Evolutionary conservation across 2,888 invertebrate species (phyloP), one percentile per base, ranked within the genome.

Genomic region (Tenodera sinensis): DNA sequence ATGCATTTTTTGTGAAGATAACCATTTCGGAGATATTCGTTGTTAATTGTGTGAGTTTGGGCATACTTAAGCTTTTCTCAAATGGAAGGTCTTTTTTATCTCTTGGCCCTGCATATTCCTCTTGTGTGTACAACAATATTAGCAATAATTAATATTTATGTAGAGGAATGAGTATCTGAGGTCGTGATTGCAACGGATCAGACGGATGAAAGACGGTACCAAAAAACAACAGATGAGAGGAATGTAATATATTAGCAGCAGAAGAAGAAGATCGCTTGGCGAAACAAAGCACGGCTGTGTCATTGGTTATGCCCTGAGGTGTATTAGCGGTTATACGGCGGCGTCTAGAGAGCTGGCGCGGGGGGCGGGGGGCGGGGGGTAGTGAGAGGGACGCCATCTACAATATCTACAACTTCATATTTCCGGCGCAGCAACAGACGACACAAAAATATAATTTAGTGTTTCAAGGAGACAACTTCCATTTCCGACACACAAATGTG

Each of bases 361-460:
- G 20, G 25, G 20, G 54, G 3, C 20, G 0, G 4, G 20, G 54
- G 20, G 30, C 2, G 30, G 4, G 30, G 4, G 30, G 30, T 3
- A 30, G 30, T 30, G 30, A 30, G 30, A 6, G 54, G 25, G 54
- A 20, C 87, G 34, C 81, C 87, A 87, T 87, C 87, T 83, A 83
- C 87, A 87, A 83, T 87, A 87, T 87, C 87, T 87, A 87, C 87
- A 87, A 87, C 87, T 87, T 83, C 87, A 87, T 87, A 87, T 87
- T 87, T 87, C 87, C 87, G 87, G 87, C 14, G n/a, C 85, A 47
- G 47, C 85, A 85, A 54, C 85, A 85, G 85, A 85, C 85, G 47
- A n/a, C 82, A 87, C 28, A 86, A 86, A 87, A 87, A 87, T 87
- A 83, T 87, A 87, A 87, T 87, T 87, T 87, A 87, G 82, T 87